These are phyloP conservation scores for Biston betularia DNA, from an alignment of 2,888 invertebrate species.

Conservation along the genomic window DNA sequence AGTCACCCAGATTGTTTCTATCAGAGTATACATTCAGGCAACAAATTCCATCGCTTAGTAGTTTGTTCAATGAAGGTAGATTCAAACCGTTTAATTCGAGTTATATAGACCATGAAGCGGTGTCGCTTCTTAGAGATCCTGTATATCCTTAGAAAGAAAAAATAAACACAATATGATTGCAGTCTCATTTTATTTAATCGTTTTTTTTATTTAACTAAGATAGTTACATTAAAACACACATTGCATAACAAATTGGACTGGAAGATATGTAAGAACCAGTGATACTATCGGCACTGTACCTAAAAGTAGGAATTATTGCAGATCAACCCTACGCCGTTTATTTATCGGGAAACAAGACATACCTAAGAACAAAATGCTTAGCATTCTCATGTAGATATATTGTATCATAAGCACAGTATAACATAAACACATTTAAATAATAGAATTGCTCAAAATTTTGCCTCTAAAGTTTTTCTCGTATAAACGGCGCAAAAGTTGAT, in stretches of 20 bases:
- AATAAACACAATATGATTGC: slow-evolving; percentile 67
- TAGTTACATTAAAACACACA: slow-evolving; percentile 83
- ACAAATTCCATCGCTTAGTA: too few relatives aligned
- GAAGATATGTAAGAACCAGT: slow-evolving; percentile 77
- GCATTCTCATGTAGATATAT: slow-evolving; percentile 39
- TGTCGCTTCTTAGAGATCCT: too few relatives aligned
- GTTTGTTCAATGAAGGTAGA: too few relatives aligned
- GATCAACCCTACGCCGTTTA: slow-evolving; percentile 40
- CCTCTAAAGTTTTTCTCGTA: slow-evolving; percentile 49
- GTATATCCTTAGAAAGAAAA: slow-evolving; percentile 26
- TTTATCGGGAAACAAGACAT: slow-evolving; percentile 31
- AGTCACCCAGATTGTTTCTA: too few relatives aligned
- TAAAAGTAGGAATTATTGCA: slow-evolving; percentile 51
- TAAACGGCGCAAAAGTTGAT: slow-evolving; percentile 55
- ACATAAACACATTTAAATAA: slow-evolving; percentile 51
- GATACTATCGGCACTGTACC: slow-evolving; percentile 62
- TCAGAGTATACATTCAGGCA: too few relatives aligned
- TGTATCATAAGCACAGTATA: slow-evolving; percentile 37
- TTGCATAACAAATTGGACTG: slow-evolving; percentile 80
- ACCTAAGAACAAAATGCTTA: slow-evolving; percentile 38
- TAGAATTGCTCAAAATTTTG: slow-evolving; percentile 30
- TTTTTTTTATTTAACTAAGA: slow-evolving; percentile 77
- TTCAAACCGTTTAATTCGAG: too few relatives aligned
- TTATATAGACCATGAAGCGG: too few relatives aligned
- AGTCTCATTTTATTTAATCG: slow-evolving; percentile 82